phyloP scores from a whole-genome alignment of 2,888 invertebrate species.

The Tetheella fluctuosa region DNA sequence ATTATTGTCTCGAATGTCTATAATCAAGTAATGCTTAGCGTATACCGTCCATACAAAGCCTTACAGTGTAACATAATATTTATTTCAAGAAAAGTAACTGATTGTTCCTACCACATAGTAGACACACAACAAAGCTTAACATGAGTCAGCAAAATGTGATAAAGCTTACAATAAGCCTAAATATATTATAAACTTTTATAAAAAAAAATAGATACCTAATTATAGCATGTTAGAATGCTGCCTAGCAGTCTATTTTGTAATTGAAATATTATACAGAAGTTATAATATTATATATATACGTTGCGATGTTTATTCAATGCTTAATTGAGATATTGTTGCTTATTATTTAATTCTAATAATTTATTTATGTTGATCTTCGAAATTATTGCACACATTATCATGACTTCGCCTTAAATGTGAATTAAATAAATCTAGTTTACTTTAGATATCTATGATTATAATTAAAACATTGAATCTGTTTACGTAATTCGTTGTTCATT shows the following conservation, averaged over 20 bases:
- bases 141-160: neutral
- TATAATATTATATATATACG: conserved; percentile 28
- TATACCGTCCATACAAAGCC: conserved; percentile 61
- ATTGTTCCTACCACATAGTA: conserved; percentile 2
- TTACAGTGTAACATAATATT: conserved; percentile 28
- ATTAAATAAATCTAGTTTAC: neutral
- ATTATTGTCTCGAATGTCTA: conserved; percentile 21
- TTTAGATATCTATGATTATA: conserved; percentile 7
- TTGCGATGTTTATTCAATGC: neutral
- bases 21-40: conserved; percentile 47
- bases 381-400: neutral
- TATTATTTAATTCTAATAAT: neutral
- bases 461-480: conserved; percentile 18
- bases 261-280: conserved; percentile 29
- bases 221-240: conserved; percentile 35
- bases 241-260: conserved; percentile 53
- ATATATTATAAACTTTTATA: neutral
- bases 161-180: neutral
- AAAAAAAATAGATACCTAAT: too few relatives aligned
- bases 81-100: conserved; percentile 16
- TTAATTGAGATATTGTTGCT: neutral
- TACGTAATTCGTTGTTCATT: conserved; percentile 47
- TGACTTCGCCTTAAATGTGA: conserved; percentile 10
- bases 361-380: conserved; percentile 10
- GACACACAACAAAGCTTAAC: neutral